Conservation (phyloP, 1,140 invertebrate species). For the Arctopsyche grandis region DNA sequence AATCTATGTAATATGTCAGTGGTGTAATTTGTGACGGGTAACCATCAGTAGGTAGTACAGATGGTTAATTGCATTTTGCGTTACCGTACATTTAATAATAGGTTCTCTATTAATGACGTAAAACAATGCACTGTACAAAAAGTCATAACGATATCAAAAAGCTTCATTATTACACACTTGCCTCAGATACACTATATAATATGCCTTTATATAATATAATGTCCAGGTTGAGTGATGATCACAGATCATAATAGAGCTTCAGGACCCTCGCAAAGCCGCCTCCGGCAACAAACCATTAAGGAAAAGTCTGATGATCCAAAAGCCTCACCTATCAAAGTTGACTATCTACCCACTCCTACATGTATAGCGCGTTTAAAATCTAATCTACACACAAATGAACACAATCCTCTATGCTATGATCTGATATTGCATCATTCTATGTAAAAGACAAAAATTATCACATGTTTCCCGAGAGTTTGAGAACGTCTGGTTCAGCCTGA, state of each 20-base stretch:
- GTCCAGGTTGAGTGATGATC: conserved; percentile 42
- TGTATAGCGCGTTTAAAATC: not conserved
- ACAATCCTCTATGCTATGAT: no score
- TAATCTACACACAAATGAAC: conserved; percentile 3
- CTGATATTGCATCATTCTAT: not conserved
- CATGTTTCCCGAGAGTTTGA: no score
- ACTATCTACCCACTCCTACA: no score
- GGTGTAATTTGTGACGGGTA: no score
- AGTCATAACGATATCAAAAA: conserved; percentile 21
- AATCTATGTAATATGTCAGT: no score
- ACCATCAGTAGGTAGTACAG: not conserved
- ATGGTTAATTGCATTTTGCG: not conserved
- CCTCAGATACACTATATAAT: not conserved
- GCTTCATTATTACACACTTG: conserved; percentile 13
- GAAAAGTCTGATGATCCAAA: conserved; percentile 27
- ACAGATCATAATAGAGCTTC: conserved; percentile 37
- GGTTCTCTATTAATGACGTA: conserved; percentile 39
- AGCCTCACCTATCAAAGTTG: not conserved
- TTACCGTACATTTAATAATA: conserved; percentile 22
- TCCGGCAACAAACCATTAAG: conserved; percentile 23
- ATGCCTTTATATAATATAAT: conserved; percentile 38
- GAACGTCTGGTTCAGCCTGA: no score
- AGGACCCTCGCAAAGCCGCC: conserved; percentile 1
- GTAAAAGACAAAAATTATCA: no score
- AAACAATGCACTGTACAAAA: conserved; percentile 35